Conservation (phyloP, 2,797 vertebrate genomes). For the Ataeniobius toweri region DNA sequence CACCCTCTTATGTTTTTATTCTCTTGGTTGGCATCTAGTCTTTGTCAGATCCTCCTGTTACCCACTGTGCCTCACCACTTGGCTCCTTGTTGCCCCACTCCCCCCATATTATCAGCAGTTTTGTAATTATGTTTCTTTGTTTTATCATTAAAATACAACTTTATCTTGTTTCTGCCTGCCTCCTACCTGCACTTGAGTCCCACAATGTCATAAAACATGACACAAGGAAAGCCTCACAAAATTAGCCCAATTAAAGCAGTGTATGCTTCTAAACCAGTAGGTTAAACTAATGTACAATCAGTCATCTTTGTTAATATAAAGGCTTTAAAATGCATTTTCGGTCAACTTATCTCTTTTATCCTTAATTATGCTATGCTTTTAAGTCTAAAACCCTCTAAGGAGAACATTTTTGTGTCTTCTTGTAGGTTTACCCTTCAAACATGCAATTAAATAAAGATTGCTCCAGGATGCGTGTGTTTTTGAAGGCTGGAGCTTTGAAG, state of each 20-base stretch:
- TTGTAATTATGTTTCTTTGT: neutral
- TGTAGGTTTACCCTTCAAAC: neutral
- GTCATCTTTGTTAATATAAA: constrained; percentile 35
- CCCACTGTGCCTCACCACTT: neutral
- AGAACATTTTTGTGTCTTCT: neutral
- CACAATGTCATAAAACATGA: neutral
- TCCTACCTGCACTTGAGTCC: neutral
- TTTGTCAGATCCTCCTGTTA: neutral
- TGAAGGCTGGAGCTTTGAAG: too few species aligned
- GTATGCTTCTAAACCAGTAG: constrained; percentile 62
- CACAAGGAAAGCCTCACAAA: neutral
- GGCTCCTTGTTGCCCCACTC: neutral
- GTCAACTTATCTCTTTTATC: neutral
- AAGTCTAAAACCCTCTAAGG: neutral
- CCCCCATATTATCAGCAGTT: neutral
- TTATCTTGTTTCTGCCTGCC: neutral
- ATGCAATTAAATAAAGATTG: too few species aligned
- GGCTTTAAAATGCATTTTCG: constrained; percentile 18
- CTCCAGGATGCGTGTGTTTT: too few species aligned
- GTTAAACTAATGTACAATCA: constrained; percentile 70
- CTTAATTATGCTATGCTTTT: neutral
- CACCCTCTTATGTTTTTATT: neutral
- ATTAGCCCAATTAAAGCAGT: neutral
- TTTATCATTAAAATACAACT: neutral
- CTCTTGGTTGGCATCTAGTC: neutral